Percentiles rank a stretch among this genome's conserved stretches.
phyloP scores from a whole-genome alignment of 2,113 vertebrate species.

The Synchiropus splendidus region DNA sequence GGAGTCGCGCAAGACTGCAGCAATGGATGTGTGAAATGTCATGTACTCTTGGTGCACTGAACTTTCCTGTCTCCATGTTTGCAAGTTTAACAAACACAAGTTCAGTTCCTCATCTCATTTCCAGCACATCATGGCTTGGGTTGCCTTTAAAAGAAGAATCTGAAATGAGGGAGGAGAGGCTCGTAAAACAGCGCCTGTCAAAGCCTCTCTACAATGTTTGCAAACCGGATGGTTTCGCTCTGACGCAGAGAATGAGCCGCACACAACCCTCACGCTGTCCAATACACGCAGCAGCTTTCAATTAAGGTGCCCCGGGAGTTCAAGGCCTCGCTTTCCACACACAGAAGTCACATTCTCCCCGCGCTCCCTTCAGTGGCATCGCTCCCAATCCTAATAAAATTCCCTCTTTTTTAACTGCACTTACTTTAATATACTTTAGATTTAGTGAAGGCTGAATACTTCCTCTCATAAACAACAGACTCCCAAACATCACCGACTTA shows the following conservation, averaged over 20 bases:
- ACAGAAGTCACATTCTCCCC: constrained; percentile 37
- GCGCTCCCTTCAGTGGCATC: constrained; percentile 13
- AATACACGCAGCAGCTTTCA: constrained; percentile 51
- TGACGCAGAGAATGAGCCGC: constrained; percentile 28
- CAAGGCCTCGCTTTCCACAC: constrained; percentile 33
- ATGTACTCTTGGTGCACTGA: constrained; percentile 30
- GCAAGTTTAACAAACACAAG: constrained; percentile 42
- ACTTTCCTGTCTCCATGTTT: constrained; percentile 45
- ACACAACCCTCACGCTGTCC: constrained; percentile 34
- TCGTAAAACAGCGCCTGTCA: constrained; percentile 14
- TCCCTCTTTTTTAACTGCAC: constrained; percentile 9
- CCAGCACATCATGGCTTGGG: constrained; percentile 8
- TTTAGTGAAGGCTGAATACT: not conserved
- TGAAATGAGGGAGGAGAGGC: constrained; percentile 5
- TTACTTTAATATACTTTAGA: constrained; percentile 18
- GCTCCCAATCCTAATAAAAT: constrained; percentile 20
- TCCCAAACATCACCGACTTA: too few species aligned
- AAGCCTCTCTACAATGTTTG: constrained; percentile 19
- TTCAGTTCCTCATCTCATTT: constrained; percentile 28
- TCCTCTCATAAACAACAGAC: too few species aligned
- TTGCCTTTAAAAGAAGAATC: constrained; percentile 11
- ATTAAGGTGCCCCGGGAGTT: constrained; percentile 39
- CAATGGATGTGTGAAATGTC: too few species aligned
- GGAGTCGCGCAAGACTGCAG: too few species aligned
- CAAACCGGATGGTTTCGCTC: constrained; percentile 27